Conservation (phyloP, 1,140 invertebrate species). For the Battus philenor region DNA sequence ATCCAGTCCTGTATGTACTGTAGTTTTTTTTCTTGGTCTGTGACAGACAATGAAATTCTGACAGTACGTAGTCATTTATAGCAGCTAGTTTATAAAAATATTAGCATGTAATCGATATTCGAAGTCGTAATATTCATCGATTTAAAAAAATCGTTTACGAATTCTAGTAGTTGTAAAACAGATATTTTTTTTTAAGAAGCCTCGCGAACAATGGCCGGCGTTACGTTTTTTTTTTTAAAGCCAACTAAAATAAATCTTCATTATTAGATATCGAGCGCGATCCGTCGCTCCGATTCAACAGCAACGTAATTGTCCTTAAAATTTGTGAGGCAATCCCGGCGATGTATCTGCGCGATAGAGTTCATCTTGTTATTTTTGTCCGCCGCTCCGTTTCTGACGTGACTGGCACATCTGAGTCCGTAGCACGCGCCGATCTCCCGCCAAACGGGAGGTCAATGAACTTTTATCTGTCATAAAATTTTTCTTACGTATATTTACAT, state of each 20-base stretch:
- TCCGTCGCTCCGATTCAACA: conserved; percentile 39
- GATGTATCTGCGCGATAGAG: conserved; percentile 59
- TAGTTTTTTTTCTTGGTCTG: no score
- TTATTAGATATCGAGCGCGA: conserved; percentile 43
- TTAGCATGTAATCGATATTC: no score
- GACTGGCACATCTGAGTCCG: conserved; percentile 55
- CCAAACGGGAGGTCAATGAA: conserved; percentile 45
- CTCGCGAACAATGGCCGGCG: conserved; percentile 1
- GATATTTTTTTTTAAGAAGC: conserved; percentile 1
- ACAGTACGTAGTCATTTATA: no score
- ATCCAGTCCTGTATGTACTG: no score
- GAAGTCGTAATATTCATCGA: no score
- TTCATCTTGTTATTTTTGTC: conserved; percentile 42
- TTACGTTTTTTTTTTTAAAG: conserved; percentile 17
- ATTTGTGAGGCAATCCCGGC: conserved; percentile 62
- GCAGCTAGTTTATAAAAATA: no score
- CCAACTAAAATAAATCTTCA: conserved; percentile 52
- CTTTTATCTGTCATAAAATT: conserved; percentile 38
- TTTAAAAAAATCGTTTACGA: neutral
- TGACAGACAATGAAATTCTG: no score
- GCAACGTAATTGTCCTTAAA: conserved; percentile 63
- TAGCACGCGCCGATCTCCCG: conserved; percentile 47
- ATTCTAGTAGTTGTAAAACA: conserved; percentile 12
- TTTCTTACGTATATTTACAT: conserved; percentile 15
- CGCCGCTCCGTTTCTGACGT: conserved; percentile 58